Conservation (phyloP, 2,888 invertebrate species). For the Trichogramma dendrolimi region DNA sequence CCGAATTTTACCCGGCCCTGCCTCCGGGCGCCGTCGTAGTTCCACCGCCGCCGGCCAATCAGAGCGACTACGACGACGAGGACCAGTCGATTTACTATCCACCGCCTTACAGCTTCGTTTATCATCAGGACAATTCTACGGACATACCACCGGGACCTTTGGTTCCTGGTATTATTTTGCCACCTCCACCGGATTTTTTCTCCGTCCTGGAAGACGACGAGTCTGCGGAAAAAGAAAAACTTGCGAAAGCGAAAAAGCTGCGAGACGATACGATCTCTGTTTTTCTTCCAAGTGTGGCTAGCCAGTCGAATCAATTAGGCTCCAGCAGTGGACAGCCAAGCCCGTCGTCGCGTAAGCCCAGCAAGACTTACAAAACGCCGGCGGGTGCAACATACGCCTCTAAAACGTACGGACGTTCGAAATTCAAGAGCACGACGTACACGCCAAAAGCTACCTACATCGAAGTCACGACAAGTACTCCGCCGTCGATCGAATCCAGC, state of each 20-base stretch:
- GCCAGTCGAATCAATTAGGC: conserved; percentile 39
- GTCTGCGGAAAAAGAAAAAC: conserved; percentile 30
- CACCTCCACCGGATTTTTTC: conserved; percentile 85
- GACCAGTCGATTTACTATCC: conserved; percentile 89
- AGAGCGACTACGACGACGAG: conserved; percentile 77
- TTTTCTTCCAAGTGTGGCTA: too few species aligned
- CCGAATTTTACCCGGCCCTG: conserved; percentile 53
- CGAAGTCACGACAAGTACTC: conserved; percentile 20
- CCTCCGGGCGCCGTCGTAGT: conserved; percentile 64
- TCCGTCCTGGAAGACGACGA: conserved; percentile 61
- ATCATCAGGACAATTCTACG: conserved; percentile 71
- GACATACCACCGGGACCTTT: conserved; percentile 77
- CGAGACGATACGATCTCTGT: background rate
- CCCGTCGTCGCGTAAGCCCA: conserved; percentile 38
- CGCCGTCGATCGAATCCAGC: conserved; percentile 24
- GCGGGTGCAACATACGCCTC: conserved; percentile 18
- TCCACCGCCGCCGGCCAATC: conserved; percentile 59
- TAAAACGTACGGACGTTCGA: background rate
- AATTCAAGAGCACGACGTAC: conserved; percentile 36
- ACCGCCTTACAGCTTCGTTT: conserved; percentile 84
- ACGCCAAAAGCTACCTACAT: conserved; percentile 14
- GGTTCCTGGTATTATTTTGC: conserved; percentile 82
- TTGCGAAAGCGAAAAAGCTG: conserved; percentile 25
- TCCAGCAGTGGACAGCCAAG: conserved; percentile 34
- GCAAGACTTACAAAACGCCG: conserved; percentile 36